Percentiles rank a stretch among this genome's conserved stretches.
Evolutionary conservation across 2,113 vertebrate species (phyloP).

Genomic region (Vidua macroura): DNA sequence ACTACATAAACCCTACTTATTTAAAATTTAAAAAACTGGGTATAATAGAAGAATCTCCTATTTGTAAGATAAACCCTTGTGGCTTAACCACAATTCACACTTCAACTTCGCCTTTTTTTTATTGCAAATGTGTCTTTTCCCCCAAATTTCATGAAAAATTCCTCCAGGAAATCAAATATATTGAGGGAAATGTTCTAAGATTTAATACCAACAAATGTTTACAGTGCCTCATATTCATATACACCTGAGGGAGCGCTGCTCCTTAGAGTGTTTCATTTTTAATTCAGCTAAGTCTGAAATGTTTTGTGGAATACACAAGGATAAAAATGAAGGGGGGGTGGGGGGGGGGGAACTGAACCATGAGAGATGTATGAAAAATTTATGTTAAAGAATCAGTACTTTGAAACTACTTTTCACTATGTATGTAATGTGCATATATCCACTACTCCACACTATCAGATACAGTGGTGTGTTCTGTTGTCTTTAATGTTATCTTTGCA

Average conservation of each 20-base stretch:
- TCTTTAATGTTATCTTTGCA: not conserved
- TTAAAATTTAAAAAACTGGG: not conserved
- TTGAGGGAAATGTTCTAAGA: not conserved
- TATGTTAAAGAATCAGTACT: not conserved
- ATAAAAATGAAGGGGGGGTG: not conserved
- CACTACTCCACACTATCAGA: not conserved
- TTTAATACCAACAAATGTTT: not conserved
- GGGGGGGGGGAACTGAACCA: not conserved
- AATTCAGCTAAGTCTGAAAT: not conserved
- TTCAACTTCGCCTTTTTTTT: not conserved
- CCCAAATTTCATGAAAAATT: not conserved
- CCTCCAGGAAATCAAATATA: not conserved
- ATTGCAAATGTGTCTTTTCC: not conserved
- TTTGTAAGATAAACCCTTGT: not conserved
- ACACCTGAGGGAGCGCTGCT: not conserved
- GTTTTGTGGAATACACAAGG: not conserved
- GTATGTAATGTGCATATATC: fast-evolving
- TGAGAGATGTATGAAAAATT: not conserved
- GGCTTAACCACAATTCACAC: not conserved
- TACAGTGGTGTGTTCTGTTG: no score
- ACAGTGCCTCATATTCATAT: not conserved
- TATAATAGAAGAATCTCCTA: not conserved
- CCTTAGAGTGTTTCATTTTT: not conserved
- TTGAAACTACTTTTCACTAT: not conserved
- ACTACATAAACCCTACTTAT: fast-evolving